Evolutionary conservation across 92 coral and sea anemone genomes (phyloP), one percentile per base, ranked within the genome.

Genomic region (Parazoanthus atlanticus): DNA sequence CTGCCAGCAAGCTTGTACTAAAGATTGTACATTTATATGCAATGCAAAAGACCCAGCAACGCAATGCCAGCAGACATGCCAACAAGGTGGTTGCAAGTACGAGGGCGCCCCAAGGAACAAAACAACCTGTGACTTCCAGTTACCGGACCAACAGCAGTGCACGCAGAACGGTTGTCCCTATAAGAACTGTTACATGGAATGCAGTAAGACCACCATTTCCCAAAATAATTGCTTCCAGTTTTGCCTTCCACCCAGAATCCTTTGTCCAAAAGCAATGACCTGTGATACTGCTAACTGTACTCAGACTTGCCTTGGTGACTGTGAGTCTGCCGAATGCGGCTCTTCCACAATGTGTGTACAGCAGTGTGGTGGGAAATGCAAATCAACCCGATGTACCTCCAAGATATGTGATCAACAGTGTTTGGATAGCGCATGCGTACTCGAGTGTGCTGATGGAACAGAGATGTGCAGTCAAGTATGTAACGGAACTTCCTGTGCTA

Each of bases 231-330:
- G 78, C 33, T 4, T 29, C 2, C 78, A 73, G 33, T 13, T 5
- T 3, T 73, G 78, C 38, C 38, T 8, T 3, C 41, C 78, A 8
- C 78, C 78, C 10, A 11, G 13, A 6, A 29, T 25, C 5, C 78
- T 10, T 4, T 73, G 78, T 32, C 78, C 78, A 28, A 73, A 73
- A 73, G 13, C 38, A 73, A 73, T 73, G 78, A 32, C 78, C 34
- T 73, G 78, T 17, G 78, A 73, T 73, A 73, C 78, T 29, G 38
- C 8, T 5, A 32, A 73, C 13, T 73, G 78, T 33, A 26, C 34
- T 17, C 78, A 73, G 33, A 29, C 6, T 6, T 73, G 78, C n/a
- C 2, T 76, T 76, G 80, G 80, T 0, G 29, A 76, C 54, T 76
- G 80, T 36, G 31, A 76, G 7, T 13, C 16, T 34, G 54, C 54